Evolutionary conservation across 2,797 vertebrate genomes (phyloP).

Genomic region (Ficedula albicollis): DNA sequence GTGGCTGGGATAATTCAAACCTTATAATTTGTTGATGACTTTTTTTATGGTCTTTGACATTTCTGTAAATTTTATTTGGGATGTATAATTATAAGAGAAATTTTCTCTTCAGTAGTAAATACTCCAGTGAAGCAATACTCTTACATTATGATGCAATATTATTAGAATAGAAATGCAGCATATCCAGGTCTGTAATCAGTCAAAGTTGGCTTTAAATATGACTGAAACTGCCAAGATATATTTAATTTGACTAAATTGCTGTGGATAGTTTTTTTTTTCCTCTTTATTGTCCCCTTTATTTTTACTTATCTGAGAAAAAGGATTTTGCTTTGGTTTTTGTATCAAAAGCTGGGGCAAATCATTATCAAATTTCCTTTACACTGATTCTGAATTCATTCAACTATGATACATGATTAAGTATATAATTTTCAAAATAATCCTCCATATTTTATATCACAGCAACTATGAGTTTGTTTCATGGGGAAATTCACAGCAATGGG

Average conservation of each 20-base stretch:
- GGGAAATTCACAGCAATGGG: constrained; percentile 37
- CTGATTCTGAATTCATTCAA: not conserved
- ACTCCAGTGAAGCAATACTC: not conserved
- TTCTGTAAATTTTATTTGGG: not conserved
- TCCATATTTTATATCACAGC: not conserved
- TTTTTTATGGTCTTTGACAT: not conserved
- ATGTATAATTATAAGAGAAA: not conserved
- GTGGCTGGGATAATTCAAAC: not conserved
- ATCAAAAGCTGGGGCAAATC: not conserved
- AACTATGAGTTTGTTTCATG: constrained; percentile 1
- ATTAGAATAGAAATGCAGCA: not conserved
- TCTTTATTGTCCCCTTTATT: not conserved
- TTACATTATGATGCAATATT: not conserved
- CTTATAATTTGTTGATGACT: not conserved
- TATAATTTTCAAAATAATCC: not conserved
- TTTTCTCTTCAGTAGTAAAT: constrained; percentile 3
- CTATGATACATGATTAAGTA: not conserved
- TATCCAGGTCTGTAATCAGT: not conserved
- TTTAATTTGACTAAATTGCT: not conserved
- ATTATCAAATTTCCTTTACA: constrained; percentile 11
- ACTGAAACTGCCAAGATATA: not conserved
- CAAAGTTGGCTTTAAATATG: not conserved
- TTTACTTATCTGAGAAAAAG: not conserved
- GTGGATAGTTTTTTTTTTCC: not conserved
- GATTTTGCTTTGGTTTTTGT: not conserved